A percentile compares a stretch with the other conserved stretches of the same genome.
Conservation (phyloP, 2,113 vertebrate species). For the Macquaria ambigua region DNA sequence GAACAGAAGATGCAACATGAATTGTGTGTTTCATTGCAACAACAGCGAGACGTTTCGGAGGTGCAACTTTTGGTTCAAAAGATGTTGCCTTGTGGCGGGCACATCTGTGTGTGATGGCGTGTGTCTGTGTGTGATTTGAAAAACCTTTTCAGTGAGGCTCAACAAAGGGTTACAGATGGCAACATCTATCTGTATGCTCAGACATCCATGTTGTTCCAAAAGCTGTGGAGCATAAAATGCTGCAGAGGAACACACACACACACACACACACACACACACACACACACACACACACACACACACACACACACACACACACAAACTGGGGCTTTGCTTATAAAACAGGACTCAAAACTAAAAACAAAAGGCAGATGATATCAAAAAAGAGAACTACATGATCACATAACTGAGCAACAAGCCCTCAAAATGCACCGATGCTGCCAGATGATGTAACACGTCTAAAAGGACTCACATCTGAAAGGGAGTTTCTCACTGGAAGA, state of each 20-base stretch:
- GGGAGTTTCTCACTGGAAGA: not conserved
- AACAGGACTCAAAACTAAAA: slow-evolving; percentile 11
- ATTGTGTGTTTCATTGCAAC: slow-evolving; percentile 27
- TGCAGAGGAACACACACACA: slow-evolving; percentile 15
- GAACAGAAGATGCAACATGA: slow-evolving; percentile 66
- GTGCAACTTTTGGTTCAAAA: not conserved
- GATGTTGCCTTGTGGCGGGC: slow-evolving; percentile 22
- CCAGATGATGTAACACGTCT: not conserved
- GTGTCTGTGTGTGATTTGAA: slow-evolving; percentile 16
- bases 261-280: not conserved
- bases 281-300: not conserved
- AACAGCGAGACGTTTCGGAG: not conserved
- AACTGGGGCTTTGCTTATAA: slow-evolving; percentile 3
- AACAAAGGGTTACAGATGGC: slow-evolving; percentile 49
- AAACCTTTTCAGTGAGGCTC: slow-evolving; percentile 17
- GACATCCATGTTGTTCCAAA: slow-evolving; percentile 59
- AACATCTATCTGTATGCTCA: slow-evolving; percentile 41
- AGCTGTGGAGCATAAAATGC: slow-evolving; percentile 34
- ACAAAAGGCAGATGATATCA: slow-evolving; percentile 8
- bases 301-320: slow-evolving; percentile 3
- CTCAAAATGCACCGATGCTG: not conserved
- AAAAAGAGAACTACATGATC: slow-evolving; percentile 7
- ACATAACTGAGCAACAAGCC: not conserved
- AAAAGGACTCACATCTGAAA: not conserved
- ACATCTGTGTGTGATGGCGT: slow-evolving; percentile 36